Base-by-base conservation (phyloP, 1,140 invertebrate species). In the Leptinotarsa undecemlineata region DNA sequence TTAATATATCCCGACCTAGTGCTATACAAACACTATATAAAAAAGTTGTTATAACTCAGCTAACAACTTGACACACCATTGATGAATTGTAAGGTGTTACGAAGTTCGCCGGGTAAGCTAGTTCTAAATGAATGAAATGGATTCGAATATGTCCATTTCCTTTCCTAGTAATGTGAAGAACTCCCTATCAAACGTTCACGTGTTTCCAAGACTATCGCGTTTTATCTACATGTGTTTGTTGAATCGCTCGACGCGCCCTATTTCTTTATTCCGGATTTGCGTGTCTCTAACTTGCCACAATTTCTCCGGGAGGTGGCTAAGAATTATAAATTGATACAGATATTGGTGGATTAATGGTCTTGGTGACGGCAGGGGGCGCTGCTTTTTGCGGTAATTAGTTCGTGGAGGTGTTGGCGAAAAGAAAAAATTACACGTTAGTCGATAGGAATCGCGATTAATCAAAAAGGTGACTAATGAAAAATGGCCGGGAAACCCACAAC, bases 241-340 rank as follows among this genome's bases (percentile, higher is more conserved):
- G 14, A 23, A 23, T 64, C 14, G 15, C 63, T 26, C 14, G 51
- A 15, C 63, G 11, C 63, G 63, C 63, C 63, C 63, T 15, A 4
- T 23, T 64, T 64, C 63, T 23, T 23, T 23, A 33, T 20, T 64
- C 63, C 63, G 64, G 64, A 68, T 33, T 73, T 68, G 72, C 72
- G 72, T 73, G 72, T 48, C 64, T 48, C 21, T 26, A 33, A 71
- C 42, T 23, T 6, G 26, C 42, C 19, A 67, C 42, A 64, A 48
- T 72, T 64, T 47, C 61, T 48, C 21, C 62, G 17, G 21, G 19
- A 71, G 61, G 61, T 72, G 71, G 19, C 57, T 20, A 61, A 48
- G 64, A 48, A 68, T 73, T 73, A 67, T 60, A 73, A 73, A 73
- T 73, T 68, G 64, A 68, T 73, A 73, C 72, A 73, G 72, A 73